Conservation (phyloP, 2,888 invertebrate species). For the Caenorhabditis plicata region DNA sequence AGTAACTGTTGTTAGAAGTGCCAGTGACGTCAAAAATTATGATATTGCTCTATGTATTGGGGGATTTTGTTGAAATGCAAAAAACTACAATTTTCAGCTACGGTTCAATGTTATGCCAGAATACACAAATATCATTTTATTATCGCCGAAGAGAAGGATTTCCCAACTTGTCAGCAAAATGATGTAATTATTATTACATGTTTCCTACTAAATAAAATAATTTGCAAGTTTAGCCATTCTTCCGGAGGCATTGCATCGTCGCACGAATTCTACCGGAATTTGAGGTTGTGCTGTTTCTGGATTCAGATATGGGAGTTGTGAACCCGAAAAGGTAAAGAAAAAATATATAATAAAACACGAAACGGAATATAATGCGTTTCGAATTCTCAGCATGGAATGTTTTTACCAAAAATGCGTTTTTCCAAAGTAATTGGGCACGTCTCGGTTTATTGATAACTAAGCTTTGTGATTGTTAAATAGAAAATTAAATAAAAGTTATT, state of each 20-base stretch:
- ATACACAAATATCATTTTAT: conserved; percentile 19
- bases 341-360: no score
- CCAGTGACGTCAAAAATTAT: conserved; percentile 2
- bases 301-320: conserved; percentile 37
- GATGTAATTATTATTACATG: no score
- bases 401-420: no score
- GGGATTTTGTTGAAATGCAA: no score
- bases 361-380: no score
- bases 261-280: conserved; percentile 7
- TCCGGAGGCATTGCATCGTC: conserved; percentile 38
- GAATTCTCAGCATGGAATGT: no score
- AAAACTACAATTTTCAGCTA: conserved; percentile 24
- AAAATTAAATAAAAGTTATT: no score
- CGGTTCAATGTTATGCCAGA: conserved; percentile 23
- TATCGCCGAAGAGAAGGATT: conserved; percentile 4
- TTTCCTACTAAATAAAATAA: background rate
- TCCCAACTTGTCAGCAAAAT: conserved; percentile 11
- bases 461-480: no score
- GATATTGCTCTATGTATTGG: conserved; percentile 10
- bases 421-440: no score
- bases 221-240: conserved; percentile 21
- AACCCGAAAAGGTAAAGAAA: conserved; percentile 20
- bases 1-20: background rate
- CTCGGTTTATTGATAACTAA: no score
- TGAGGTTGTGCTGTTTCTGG: conserved; percentile 29